Evolutionary conservation across 2,888 invertebrate species (phyloP).

Genomic region (Drosophila anomelani): DNA sequence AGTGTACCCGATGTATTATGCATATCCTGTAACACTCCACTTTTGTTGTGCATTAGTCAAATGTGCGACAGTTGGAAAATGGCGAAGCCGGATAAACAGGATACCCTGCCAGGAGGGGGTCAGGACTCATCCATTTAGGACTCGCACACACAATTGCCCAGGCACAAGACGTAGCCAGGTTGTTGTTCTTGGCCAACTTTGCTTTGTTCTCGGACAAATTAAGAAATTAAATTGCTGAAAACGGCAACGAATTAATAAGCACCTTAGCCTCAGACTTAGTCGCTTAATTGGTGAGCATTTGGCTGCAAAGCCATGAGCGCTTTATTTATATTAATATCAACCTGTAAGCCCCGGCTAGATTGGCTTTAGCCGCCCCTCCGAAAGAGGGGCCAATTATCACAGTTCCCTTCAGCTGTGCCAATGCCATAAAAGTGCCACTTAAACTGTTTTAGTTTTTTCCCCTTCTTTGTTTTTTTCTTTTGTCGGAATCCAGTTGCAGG

Average conservation of each 20-base stretch:
- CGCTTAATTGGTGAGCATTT: slow-evolving; percentile 49
- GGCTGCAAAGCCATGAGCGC: slow-evolving; percentile 24
- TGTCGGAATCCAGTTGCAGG: slow-evolving; percentile 42
- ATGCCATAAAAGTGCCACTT: slow-evolving; percentile 79
- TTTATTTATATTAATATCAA: slow-evolving; percentile 46
- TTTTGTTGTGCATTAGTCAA: slow-evolving; percentile 82
- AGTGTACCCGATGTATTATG: slow-evolving; percentile 81
- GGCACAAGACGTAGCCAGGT: slow-evolving; percentile 15
- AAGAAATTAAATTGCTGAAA: slow-evolving; percentile 71
- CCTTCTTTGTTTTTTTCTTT: slow-evolving; percentile 17
- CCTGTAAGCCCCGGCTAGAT: slow-evolving; percentile 23
- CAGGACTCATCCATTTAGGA: slow-evolving; percentile 53
- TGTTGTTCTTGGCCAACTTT: slow-evolving; percentile 19
- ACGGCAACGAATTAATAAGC: slow-evolving; percentile 69
- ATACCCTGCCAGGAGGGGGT: background rate
- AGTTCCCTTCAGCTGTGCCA: slow-evolving; percentile 38
- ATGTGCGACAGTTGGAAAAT: slow-evolving; percentile 74
- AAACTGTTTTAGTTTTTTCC: slow-evolving; percentile 74
- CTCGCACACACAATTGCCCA: slow-evolving; percentile 77
- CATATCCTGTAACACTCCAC: slow-evolving; percentile 82
- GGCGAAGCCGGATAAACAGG: slow-evolving; percentile 38
- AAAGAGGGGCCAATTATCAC: slow-evolving; percentile 34
- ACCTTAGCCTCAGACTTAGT: slow-evolving; percentile 45
- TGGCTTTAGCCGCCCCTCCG: slow-evolving; percentile 14
- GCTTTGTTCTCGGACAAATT: slow-evolving; percentile 52